Evolutionary conservation across 2,797 vertebrate genomes (phyloP).

Genomic region (Protonibea diacanthus): DNA sequence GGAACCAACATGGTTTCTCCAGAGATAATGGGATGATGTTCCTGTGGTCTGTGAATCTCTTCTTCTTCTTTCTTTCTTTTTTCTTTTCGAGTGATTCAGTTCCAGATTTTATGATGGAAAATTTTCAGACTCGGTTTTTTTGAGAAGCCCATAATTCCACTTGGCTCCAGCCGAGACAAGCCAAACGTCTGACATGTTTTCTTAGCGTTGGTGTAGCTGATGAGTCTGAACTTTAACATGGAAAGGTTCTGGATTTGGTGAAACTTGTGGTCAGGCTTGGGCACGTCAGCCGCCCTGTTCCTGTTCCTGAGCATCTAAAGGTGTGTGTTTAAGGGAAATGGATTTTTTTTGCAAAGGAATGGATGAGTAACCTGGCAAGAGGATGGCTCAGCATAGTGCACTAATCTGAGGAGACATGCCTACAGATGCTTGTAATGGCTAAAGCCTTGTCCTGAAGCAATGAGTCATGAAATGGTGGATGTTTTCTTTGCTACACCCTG

Average conservation of each 20-base stretch:
- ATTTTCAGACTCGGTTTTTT: conserved; percentile 8
- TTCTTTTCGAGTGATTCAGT: background rate
- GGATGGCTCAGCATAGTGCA: background rate
- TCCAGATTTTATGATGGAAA: background rate
- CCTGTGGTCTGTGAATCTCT: background rate
- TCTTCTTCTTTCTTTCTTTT: background rate
- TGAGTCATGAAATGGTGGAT: conserved; percentile 61
- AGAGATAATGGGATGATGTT: background rate
- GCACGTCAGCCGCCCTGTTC: conserved; percentile 14
- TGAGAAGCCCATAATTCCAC: conserved; percentile 37
- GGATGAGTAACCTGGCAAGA: conserved; percentile 55
- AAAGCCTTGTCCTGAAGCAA: conserved; percentile 18
- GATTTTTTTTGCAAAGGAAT: conserved; percentile 22
- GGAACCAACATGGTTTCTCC: background rate
- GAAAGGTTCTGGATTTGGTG: background rate
- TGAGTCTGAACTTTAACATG: background rate
- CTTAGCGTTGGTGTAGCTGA: conserved; percentile 23
- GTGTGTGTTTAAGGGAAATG: background rate
- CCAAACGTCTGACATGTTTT: conserved; percentile 21
- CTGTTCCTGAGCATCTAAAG: background rate
- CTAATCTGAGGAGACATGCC: conserved; percentile 39
- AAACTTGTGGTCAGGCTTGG: conserved; percentile 40
- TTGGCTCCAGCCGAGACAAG: background rate
- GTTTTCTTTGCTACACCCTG: conserved; percentile 50
- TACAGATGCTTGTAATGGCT: conserved; percentile 39